Evolutionary conservation across 1,140 invertebrate genomes (phyloP).

Genomic region (Plodia interpunctella): DNA sequence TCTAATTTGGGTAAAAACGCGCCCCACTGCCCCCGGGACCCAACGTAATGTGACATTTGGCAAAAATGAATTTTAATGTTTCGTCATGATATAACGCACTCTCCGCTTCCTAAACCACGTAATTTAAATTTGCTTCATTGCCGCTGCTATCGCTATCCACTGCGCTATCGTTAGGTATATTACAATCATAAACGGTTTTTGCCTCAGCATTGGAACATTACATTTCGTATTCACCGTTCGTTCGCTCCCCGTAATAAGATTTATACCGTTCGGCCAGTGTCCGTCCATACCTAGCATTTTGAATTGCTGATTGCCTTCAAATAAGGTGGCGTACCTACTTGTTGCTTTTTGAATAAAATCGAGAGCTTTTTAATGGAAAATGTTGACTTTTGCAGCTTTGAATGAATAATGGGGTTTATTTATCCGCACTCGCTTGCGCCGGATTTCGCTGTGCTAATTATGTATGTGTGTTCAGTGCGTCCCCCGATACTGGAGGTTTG

Average conservation of each 20-base stretch:
- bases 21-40: slow-evolving; percentile 16
- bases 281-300: slow-evolving; percentile 21
- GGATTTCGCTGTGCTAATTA: slow-evolving; percentile 9
- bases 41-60: slow-evolving; percentile 22
- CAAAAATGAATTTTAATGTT: slow-evolving; percentile 26
- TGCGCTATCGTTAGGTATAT: not conserved
- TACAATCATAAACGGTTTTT: not conserved
- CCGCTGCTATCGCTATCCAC: slow-evolving; percentile 6
- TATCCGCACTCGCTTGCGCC: slow-evolving; percentile 3
- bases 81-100: slow-evolving; percentile 11
- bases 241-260: slow-evolving; percentile 9
- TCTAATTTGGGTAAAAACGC: slow-evolving; percentile 22
- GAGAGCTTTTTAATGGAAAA: slow-evolving; percentile 27
- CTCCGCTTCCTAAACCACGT: not conserved
- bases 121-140: not conserved
- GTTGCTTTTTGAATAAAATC: slow-evolving; percentile 25
- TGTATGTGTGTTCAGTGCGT: slow-evolving; percentile 4
- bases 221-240: not conserved
- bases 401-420: slow-evolving; percentile 24
- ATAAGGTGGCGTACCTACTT: slow-evolving; percentile 25
- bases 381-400: slow-evolving; percentile 22
- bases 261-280: slow-evolving; percentile 19
- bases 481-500: slow-evolving; percentile 1
- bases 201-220: not conserved
- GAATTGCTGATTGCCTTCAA: slow-evolving; percentile 28